Evolutionary conservation across 2,113 vertebrate genomes (phyloP).

Genomic region (Elephas maximus): DNA sequence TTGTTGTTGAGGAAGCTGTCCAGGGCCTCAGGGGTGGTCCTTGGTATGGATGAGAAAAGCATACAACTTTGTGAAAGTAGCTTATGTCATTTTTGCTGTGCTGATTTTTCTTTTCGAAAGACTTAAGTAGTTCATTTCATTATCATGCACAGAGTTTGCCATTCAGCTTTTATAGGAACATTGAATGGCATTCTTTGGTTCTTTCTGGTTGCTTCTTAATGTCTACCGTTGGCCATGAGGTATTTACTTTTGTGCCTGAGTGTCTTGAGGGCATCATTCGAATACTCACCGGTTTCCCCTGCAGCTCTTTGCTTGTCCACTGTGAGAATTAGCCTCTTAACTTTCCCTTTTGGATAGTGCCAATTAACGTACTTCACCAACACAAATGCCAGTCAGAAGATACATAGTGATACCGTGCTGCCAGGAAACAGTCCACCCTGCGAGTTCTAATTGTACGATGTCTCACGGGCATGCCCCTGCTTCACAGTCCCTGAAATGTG

Average conservation of each 20-base stretch:
- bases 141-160: not conserved
- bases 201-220: not conserved
- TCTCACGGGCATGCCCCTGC: not conserved
- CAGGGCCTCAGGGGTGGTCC: not conserved
- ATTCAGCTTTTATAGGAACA: not conserved
- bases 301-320: not conserved
- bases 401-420: not conserved
- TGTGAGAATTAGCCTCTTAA: fast-evolving
- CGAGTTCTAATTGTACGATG: fast-evolving
- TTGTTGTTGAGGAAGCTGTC: not conserved
- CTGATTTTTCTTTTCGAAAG: not conserved
- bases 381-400: not conserved
- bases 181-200: fast-evolving
- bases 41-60: not conserved
- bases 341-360: not conserved
- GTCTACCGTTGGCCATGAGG: not conserved
- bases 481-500: not conserved
- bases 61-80: not conserved
- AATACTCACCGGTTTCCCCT: fast-evolving
- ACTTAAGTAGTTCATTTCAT: not conserved
- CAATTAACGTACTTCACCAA: not conserved
- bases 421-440: not conserved
- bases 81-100: not conserved
- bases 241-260: not conserved
- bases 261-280: not conserved